Conservation (phyloP, 2,888 invertebrate genomes). For the Bellardia pandia region DNA sequence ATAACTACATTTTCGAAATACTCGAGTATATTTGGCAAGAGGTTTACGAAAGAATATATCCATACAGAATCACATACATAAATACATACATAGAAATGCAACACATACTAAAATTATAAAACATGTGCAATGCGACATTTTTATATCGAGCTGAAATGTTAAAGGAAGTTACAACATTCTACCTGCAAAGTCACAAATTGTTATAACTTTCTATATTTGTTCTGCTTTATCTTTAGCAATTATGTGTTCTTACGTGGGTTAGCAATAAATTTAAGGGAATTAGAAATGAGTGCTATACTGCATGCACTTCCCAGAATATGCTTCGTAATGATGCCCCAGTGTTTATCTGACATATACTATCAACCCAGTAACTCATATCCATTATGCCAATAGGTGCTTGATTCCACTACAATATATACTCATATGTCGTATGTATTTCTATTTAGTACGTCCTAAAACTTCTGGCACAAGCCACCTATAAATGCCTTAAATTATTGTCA, state of each 20-base stretch:
- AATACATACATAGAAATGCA: background rate
- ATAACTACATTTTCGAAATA: background rate
- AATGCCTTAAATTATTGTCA: slow-evolving; percentile 49
- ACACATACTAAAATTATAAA: slow-evolving; percentile 1
- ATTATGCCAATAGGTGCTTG: too few species aligned
- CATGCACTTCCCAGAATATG: too few species aligned
- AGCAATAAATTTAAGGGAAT: background rate
- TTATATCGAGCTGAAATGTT: slow-evolving; percentile 26
- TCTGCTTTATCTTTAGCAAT: slow-evolving; percentile 2
- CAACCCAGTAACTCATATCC: too few species aligned
- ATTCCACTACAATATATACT: too few species aligned
- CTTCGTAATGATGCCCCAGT: too few species aligned
- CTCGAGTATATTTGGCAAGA: slow-evolving; percentile 39
- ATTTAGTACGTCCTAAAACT: slow-evolving; percentile 18
- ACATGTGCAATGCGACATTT: slow-evolving; percentile 68
- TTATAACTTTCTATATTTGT: slow-evolving; percentile 6
- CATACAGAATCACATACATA: background rate
- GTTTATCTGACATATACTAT: background rate
- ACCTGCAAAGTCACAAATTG: slow-evolving; percentile 60
- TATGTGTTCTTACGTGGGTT: slow-evolving; percentile 14
- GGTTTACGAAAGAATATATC: background rate
- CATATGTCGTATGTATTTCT: too few species aligned
- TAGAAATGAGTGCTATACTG: too few species aligned
- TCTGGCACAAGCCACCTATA: background rate
- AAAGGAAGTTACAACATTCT: slow-evolving; percentile 44